Evolutionary conservation across 2,113 vertebrate species (phyloP), one percentile per base, ranked within the genome.

Genomic region (Oryzias curvinotus): DNA sequence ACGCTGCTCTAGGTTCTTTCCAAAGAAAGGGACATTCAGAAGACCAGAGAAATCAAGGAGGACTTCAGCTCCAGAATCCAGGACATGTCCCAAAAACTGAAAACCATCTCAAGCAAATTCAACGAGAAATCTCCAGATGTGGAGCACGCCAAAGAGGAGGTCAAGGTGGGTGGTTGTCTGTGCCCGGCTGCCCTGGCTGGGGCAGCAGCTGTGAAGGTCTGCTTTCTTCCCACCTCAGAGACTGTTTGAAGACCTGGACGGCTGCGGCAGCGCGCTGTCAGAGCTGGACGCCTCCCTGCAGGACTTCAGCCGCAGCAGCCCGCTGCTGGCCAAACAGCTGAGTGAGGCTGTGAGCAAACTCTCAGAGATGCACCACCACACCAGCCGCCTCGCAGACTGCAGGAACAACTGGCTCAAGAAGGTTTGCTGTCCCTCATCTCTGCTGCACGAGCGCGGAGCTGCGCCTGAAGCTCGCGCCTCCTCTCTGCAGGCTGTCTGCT

Each of bases 11-110:
- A 98, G 96, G 94, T 97, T 86, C 93, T 96, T 65, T 86, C 85
- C 8, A 96, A 94, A 90, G 92, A 96, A 78, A 93, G 91, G 88
- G 94, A 96, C 87, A 91, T 92, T 66, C 93, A 95, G 63, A 93
- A 93, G 76, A 93, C 91, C 56, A 93, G 94, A 87, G 86, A 89
- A 68, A 78, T 89, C 46, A 94, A 95, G 78, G 92, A 94, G 71
- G 93, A 95, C 56, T 93, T 96, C 76, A 87, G 85, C 68, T 91
- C 78, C 46, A 93, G 93, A 80, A 94, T 96, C 59, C 93, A 94
- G 47, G 90, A 68, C 14, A 84, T 93, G 55, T 93, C 94, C 25
- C 95, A 91, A 74, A 94, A 93, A 36, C 88, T 98, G 17, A 93
- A 94, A 68, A 66, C 73, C 0, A 89, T 95, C 72, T 90, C 95